A percentile compares a stretch with the other conserved stretches of the same genome.
Conservation (phyloP, 2,113 vertebrate species). For the Capreolus pygargus region DNA sequence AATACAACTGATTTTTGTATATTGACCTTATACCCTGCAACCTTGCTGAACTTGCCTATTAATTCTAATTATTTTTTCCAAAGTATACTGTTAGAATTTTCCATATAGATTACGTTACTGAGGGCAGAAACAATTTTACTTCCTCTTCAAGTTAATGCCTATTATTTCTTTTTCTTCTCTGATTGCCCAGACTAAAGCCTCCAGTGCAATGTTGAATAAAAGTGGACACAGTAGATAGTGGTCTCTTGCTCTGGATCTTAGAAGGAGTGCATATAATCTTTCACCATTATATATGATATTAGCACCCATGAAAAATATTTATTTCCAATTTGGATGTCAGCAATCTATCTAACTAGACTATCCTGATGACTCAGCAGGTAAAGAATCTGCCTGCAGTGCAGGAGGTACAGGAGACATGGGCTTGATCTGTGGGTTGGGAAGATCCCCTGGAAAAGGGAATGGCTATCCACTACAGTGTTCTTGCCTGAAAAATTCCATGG, state of each 20-base stretch:
- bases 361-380: accelerated
- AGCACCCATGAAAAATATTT: background rate
- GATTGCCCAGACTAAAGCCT: background rate
- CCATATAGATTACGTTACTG: background rate
- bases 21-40: background rate
- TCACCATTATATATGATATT: background rate
- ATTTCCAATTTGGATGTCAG: background rate
- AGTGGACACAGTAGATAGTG: background rate
- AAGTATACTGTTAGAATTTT: background rate
- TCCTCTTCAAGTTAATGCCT: no score
- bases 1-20: background rate
- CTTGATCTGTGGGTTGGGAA: background rate
- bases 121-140: background rate
- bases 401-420: background rate
- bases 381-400: background rate
- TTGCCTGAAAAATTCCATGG: background rate
- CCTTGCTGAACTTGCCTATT: background rate
- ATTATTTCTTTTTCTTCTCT: background rate
- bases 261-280: background rate
- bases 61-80: background rate
- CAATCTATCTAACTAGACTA: background rate
- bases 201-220: background rate
- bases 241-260: background rate
- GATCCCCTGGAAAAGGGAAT: background rate
- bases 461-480: background rate